phyloP scores from a whole-genome alignment of 64 coral and sea anemone species.

The Montipora cactus region DNA sequence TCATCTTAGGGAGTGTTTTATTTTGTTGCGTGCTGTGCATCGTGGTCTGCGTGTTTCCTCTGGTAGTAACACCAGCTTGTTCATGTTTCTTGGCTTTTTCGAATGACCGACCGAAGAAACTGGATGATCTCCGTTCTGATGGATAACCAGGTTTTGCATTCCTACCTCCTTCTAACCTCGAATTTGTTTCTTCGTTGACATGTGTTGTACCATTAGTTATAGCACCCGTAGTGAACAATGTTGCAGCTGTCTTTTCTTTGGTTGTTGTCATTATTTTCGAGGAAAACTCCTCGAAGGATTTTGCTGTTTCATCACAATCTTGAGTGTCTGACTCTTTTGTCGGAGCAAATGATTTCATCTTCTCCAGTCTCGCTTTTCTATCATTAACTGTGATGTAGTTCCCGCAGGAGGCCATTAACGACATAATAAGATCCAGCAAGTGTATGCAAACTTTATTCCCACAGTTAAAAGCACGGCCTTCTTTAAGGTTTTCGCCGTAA shows the following conservation, averaged over 20 bases:
- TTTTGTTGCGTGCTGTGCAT: neutral
- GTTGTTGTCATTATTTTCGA: neutral
- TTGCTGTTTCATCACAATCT: neutral
- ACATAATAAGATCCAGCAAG: conserved; percentile 29
- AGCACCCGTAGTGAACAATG: neutral
- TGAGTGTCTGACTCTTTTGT: neutral
- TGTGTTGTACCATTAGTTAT: too few relatives aligned
- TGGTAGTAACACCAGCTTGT: neutral
- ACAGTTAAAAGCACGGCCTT: too few relatives aligned
- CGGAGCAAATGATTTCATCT: neutral
- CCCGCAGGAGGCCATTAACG: neutral
- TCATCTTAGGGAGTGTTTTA: neutral
- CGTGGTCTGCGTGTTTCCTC: neutral
- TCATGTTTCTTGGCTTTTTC: neutral
- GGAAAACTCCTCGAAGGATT: neutral
- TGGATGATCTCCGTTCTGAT: neutral
- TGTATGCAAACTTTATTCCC: conserved; percentile 6
- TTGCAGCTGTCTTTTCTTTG: neutral
- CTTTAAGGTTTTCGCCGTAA: neutral
- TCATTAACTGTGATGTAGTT: neutral
- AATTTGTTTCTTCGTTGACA: neutral
- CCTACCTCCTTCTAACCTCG: neutral
- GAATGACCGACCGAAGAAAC: neutral
- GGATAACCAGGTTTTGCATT: neutral
- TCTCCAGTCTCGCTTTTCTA: neutral